Base-by-base conservation (phyloP, 2,888 invertebrate species). In the Auanema freiburgensis region DNA sequence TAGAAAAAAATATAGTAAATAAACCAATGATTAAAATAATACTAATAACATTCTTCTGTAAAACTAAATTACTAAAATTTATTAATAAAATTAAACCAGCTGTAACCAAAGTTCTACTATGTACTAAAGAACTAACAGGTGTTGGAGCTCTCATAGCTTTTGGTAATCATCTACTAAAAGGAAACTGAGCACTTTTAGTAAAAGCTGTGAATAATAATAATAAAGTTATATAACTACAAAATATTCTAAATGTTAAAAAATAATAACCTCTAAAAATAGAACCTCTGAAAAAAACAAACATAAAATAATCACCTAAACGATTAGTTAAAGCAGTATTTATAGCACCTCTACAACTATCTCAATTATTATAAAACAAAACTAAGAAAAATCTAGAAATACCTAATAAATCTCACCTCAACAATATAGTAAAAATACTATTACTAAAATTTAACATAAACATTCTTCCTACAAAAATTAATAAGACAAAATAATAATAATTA, bases 131-230 rank as follows among this genome's bases (percentile, higher is more conserved):
- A n/a, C 90, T 90, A 61, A 90, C 89, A 11, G 90, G 90, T 0
- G 90, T 91, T 42, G 90, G 90, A 51, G 90, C 90, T 0, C 90
- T 89, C 85, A 91, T 91, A 50, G 90, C 90, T 0, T 89, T 89
- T 0, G 91, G 91, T 55, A 90, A 84, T 78, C 90, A 91, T 52
- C 89, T 88, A 68, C 89, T 90, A 89, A 91, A 91, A 53, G 91
- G 90, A 87, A 91, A 88, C 85, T 91, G 90, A 82, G 90, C 91
- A 74, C 90, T 91, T 85, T 91, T 91, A 66, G 90, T 90, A 86
- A 90, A 88, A 58, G 88, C 87, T 0, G 89, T 89, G 21, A 87
- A 57, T 46, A 85, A 59, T 42, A 84, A 82, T 86, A 85, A 81
- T 78, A 88, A 85, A n/a, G 74, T 10, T 0, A 71, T 58, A 67